Conservation (phyloP, 1,140 invertebrate species). For the Bombus soroeensis region DNA sequence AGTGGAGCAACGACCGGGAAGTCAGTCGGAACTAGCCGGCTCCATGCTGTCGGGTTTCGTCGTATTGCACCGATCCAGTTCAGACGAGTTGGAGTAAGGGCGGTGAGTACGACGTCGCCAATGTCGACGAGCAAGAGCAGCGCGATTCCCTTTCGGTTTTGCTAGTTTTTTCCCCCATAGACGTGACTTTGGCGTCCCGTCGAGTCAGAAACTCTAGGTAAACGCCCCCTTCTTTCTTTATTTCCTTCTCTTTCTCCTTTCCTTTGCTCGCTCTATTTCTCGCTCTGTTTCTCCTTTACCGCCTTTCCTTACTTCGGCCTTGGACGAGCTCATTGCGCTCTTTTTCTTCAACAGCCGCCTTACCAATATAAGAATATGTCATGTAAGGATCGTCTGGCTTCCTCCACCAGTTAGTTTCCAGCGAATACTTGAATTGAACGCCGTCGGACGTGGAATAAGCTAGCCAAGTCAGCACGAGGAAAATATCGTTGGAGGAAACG, state of each 20-base stretch:
- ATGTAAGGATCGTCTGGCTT: neutral
- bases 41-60: constrained; percentile 76
- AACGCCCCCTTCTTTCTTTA: neutral
- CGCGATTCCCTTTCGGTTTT: constrained; percentile 40
- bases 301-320: constrained; percentile 28
- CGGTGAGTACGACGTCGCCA: constrained; percentile 31
- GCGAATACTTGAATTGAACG: constrained; percentile 4
- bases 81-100: constrained; percentile 59
- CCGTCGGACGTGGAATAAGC: constrained; percentile 27
- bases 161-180: constrained; percentile 1
- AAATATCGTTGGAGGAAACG: constrained; percentile 8
- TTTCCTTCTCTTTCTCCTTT: neutral
- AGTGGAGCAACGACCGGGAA: constrained; percentile 78
- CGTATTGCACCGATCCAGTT: constrained; percentile 75
- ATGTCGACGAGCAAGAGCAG: neutral
- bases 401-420: neutral
- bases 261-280: neutral
- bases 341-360: neutral
- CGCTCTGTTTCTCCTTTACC: neutral
- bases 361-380: constrained; percentile 12
- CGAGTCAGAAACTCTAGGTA: constrained; percentile 8
- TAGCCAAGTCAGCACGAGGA: constrained; percentile 35
- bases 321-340: constrained; percentile 25
- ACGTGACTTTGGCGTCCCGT: constrained; percentile 42
- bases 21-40: constrained; percentile 72